phyloP scores from a whole-genome alignment of 2,113 vertebrate genomes.

The Semnornis frantzii region DNA sequence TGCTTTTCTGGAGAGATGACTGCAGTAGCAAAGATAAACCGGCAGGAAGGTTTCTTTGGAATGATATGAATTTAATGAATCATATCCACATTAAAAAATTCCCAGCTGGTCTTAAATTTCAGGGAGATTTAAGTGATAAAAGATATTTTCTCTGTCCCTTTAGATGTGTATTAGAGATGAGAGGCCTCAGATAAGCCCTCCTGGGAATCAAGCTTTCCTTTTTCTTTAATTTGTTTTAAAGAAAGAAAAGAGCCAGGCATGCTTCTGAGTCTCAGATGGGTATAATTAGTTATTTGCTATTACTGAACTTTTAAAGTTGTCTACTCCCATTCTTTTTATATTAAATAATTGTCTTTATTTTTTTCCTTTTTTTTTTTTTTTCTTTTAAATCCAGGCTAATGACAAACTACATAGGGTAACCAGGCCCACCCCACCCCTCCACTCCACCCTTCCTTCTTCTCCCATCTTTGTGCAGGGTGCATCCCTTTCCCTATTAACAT shows the following conservation, averaged over 20 bases:
- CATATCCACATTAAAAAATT: slow-evolving; percentile 78
- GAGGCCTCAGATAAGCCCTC: slow-evolving; percentile 73
- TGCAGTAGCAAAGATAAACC: slow-evolving; percentile 80
- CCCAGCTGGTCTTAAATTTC: slow-evolving; percentile 88
- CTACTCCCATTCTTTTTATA: slow-evolving; percentile 50
- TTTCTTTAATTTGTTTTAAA: slow-evolving; percentile 78
- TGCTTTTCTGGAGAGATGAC: slow-evolving; percentile 71
- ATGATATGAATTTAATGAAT: slow-evolving; percentile 85
- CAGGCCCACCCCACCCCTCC: too few relatives aligned
- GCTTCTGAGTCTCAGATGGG: slow-evolving; percentile 44
- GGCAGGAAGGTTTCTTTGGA: slow-evolving; percentile 84
- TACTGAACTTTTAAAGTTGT: slow-evolving; percentile 60
- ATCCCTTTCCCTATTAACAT: slow-evolving; percentile 55
- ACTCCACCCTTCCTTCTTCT: background rate
- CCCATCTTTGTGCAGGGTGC: background rate
- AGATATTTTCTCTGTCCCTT: slow-evolving; percentile 79
- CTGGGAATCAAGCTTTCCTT: slow-evolving; percentile 76
- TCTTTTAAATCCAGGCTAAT: background rate
- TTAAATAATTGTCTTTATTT: slow-evolving; percentile 41
- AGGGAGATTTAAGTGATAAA: slow-evolving; percentile 85
- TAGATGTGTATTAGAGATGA: slow-evolving; percentile 80
- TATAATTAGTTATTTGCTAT: slow-evolving; percentile 74
- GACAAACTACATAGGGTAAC: background rate
- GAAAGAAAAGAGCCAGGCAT: slow-evolving; percentile 62
- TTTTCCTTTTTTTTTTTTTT: too few relatives aligned